Evolutionary conservation across 2,113 vertebrate species (phyloP), one percentile per base, ranked within the genome.

Genomic region (Mirounga angustirostris): DNA sequence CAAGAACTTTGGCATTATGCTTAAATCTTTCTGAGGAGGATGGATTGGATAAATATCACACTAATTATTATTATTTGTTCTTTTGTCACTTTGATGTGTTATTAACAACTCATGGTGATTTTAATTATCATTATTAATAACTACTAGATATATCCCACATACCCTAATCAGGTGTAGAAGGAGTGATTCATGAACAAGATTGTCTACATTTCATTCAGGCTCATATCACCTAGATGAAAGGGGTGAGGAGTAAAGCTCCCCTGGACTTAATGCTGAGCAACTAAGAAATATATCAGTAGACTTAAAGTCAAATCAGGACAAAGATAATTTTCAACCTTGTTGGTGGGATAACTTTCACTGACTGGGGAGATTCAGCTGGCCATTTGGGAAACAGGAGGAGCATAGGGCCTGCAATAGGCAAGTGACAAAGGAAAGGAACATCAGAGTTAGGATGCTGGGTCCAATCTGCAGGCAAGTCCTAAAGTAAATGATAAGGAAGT

Each of bases 281-380:
- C 19, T 84, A 40, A 89, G 24, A 94, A 82, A 40, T 36, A 28
- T 16, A 46, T 61, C 87, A 83, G 30, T 50, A 88, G 61, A 83
- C 24, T 67, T 74, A 63, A 93, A 89, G 80, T 84, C 8, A 95
- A 89, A 86, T 92, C 28, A 76, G 13, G 33, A 80, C 19, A 87
- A 90, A 92, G 46, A 28, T 30, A 1, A 26, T 61, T 82, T 79
- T 91, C 91, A 46, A 59, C 46, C 33, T 76, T 89, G 15, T 76
- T 92, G 76, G 19, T 65, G 54, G 16, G 36, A 59, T 91, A 58
- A 63, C 14, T 91, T 85, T 95, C 81, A 52, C 71, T 33, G 24
- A 89, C 30, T 67, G 7, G 10, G 7, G 19, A 83, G 36, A 87
- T 54, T 86, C 74, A 90, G 0, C 4, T 81, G n/a, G 65, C 21